phyloP scores from a whole-genome alignment of 1,140 invertebrate species.

The roundworm (Caenorhabditis elegans) region DNA sequence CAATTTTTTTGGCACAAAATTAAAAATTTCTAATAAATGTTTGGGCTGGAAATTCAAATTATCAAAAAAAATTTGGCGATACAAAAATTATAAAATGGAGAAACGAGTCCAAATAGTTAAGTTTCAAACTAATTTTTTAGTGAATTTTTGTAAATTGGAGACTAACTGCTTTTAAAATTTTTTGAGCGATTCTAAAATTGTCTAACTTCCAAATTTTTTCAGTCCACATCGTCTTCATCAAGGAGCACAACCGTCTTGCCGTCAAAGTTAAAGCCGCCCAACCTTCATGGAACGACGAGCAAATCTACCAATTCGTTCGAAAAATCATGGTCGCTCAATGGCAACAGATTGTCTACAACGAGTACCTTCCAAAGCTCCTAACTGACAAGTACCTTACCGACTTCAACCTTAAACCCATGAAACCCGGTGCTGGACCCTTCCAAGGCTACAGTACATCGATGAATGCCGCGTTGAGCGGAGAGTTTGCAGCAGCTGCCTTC shows the following conservation, averaged over 20 bases:
- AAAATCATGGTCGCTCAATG: slow-evolving; percentile 15
- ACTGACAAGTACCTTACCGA: slow-evolving; percentile 14
- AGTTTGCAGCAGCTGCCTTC: slow-evolving; percentile 44
- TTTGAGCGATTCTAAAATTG: not conserved
- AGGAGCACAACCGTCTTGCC: slow-evolving; percentile 41
- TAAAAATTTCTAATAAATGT: too few relatives aligned
- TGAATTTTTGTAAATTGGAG: too few relatives aligned
- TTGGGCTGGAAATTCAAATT: too few relatives aligned
- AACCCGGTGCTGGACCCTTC: not conserved
- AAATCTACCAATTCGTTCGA: slow-evolving; percentile 34
- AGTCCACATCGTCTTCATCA: slow-evolving; percentile 39
- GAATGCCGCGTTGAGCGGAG: slow-evolving; percentile 33
- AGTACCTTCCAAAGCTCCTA: slow-evolving; percentile 42
- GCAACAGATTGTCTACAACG: slow-evolving; percentile 39
- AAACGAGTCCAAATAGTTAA: too few relatives aligned
- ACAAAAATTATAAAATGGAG: too few relatives aligned
- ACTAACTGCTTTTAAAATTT: too few relatives aligned
- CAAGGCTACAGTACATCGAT: slow-evolving; percentile 27
- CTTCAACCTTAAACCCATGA: slow-evolving; percentile 25
- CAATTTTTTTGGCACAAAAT: too few relatives aligned
- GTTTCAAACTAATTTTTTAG: too few relatives aligned
- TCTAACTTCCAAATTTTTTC: not conserved
- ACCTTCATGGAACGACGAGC: slow-evolving; percentile 38
- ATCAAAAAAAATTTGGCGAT: too few relatives aligned
- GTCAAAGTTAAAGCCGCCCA: not conserved